These are phyloP conservation scores for Geococcyx californianus DNA, from an alignment of 2,113 vertebrate species.

Conservation along the genomic window DNA sequence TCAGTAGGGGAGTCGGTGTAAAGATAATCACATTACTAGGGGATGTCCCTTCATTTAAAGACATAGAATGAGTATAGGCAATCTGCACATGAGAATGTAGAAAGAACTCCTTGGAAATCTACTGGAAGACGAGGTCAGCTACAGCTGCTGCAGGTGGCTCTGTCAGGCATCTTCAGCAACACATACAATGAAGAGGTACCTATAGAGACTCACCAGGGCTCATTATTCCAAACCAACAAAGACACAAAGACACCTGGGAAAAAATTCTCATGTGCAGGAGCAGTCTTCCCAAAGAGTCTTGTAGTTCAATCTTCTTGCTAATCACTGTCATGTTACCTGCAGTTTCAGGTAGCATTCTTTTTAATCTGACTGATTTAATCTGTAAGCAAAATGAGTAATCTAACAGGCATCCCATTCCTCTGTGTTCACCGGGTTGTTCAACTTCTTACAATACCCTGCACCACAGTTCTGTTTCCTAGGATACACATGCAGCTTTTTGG, in stretches of 20 bases:
- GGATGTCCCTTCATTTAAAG: not conserved
- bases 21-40: not conserved
- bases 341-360: not conserved
- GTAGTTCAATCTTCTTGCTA: not conserved
- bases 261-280: not conserved
- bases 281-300: not conserved
- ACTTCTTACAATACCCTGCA: not conserved
- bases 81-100: not conserved
- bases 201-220: not conserved
- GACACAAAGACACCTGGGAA: not conserved
- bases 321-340: rapidly evolving
- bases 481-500: not conserved
- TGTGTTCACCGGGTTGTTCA: not conserved
- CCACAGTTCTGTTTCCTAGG: not conserved
- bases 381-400: not conserved
- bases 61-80: not conserved
- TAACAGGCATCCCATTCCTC: not conserved
- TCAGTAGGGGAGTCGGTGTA: rapidly evolving
- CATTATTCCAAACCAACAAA: not conserved
- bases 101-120: rapidly evolving
- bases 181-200: not conserved
- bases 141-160: not conserved
- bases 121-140: not conserved
- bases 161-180: not conserved
- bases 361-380: not conserved